These are phyloP conservation scores for Ascidia mentula DNA, from an alignment of 23 tunicate species.

Conservation along the genomic window DNA sequence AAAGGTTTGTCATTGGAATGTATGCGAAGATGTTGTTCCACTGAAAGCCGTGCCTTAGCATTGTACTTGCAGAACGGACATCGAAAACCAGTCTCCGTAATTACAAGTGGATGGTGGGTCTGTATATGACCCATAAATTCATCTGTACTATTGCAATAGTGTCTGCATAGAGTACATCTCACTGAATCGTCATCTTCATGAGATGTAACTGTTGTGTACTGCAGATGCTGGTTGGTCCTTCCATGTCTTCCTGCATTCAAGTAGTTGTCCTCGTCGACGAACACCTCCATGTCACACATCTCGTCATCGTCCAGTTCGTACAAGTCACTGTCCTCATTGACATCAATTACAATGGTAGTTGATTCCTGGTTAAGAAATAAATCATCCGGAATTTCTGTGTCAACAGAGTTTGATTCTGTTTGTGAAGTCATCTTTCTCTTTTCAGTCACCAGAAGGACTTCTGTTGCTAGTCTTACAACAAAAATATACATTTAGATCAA, in stretches of 20 bases:
- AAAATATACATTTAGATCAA: no score
- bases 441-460: no score
- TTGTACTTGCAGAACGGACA: conserved; percentile 55
- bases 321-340: conserved; percentile 8
- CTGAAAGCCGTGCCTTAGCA: conserved; percentile 9
- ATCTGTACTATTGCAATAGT: not conserved
- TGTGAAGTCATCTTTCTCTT: not conserved
- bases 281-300: conserved; percentile 8
- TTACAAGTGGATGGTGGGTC: not conserved
- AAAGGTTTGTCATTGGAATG: conserved; percentile 57
- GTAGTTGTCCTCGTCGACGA: not conserved
- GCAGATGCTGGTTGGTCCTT: not conserved
- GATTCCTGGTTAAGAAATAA: not conserved
- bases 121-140: conserved; percentile 27
- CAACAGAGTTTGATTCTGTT: not conserved
- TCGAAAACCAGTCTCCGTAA: not conserved
- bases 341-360: conserved; percentile 30
- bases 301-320: not conserved
- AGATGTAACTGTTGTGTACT: not conserved
- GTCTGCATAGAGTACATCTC: conserved; percentile 2
- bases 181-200: not conserved
- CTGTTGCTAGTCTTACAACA: no score
- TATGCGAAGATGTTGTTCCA: conserved; percentile 30
- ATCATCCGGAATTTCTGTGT: not conserved
- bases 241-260: not conserved